A percentile compares a stretch with the other conserved stretches of the same genome.
These are phyloP conservation scores for Drosophila pseudoananassae DNA, from an alignment of 1,140 invertebrate species.

Conservation along the genomic window DNA sequence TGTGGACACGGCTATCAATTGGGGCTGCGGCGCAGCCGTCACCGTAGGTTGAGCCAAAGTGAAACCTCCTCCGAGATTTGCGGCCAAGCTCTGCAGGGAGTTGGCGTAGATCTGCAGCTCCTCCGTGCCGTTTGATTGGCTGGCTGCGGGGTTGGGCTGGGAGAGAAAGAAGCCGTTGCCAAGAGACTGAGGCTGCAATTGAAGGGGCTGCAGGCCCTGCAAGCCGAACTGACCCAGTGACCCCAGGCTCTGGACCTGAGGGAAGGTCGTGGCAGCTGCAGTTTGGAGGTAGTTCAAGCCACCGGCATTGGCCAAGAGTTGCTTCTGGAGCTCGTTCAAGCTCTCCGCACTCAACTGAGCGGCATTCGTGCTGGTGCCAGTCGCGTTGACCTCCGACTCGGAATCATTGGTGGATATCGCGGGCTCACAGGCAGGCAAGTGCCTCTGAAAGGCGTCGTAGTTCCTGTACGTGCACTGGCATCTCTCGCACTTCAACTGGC, in stretches of 20 bases:
- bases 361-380: background rate
- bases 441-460: constrained; percentile 92
- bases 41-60: constrained; percentile 61
- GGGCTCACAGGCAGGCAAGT: constrained; percentile 90
- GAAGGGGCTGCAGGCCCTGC: constrained; percentile 62
- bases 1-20: constrained; percentile 75
- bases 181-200: constrained; percentile 70
- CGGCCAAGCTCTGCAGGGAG: constrained; percentile 68
- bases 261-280: constrained; percentile 51
- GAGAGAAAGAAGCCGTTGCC: constrained; percentile 78
- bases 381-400: constrained; percentile 85
- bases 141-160: constrained; percentile 45
- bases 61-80: constrained; percentile 73
- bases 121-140: constrained; percentile 33
- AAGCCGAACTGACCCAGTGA: constrained; percentile 78
- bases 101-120: constrained; percentile 76
- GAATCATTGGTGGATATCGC: constrained; percentile 90
- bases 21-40: constrained; percentile 53
- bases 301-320: constrained; percentile 51
- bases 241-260: constrained; percentile 63
- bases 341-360: constrained; percentile 56
- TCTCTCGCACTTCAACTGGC: constrained; percentile 93
- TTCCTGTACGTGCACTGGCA: constrained; percentile 96
- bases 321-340: constrained; percentile 65
- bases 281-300: constrained; percentile 70